These are phyloP conservation scores for Sebastiscus albofasciatus DNA, from an alignment of 2,797 vertebrate genomes.

Conservation along the genomic window DNA sequence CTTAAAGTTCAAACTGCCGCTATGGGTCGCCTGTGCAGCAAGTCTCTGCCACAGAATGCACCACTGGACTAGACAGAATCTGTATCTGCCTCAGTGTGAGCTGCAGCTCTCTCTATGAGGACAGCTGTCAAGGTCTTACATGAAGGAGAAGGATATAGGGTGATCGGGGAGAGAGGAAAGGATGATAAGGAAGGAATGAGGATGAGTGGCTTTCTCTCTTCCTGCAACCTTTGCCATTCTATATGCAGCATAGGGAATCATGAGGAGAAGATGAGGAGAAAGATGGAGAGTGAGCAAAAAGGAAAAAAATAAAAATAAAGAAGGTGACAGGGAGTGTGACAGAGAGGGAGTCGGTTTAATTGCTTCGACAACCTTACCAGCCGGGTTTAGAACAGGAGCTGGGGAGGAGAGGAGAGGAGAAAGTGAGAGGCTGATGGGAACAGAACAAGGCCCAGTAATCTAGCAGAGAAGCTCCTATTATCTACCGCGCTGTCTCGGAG, in stretches of 20 bases:
- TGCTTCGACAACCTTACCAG: constrained; percentile 43
- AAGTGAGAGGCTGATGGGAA: constrained; percentile 27
- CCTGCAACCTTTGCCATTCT: constrained; percentile 11
- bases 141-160: constrained; percentile 1
- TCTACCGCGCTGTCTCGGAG: constrained; percentile 50
- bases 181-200: constrained; percentile 17
- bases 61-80: constrained; percentile 11
- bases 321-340: constrained; percentile 20
- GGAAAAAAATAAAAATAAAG: constrained; percentile 36
- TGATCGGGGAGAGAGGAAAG: constrained; percentile 3
- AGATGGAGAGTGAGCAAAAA: not conserved
- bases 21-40: not conserved
- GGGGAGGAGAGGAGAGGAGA: not conserved
- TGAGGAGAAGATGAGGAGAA: not conserved
- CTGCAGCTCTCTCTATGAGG: constrained; percentile 21
- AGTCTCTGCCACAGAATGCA: constrained; percentile 1
- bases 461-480: constrained; percentile 63
- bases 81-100: constrained; percentile 25
- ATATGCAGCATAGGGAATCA: not conserved
- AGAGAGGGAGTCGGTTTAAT: constrained; percentile 42
- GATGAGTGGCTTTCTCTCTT: constrained; percentile 22
- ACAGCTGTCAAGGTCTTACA: constrained; percentile 41
- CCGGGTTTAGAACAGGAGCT: constrained; percentile 30
- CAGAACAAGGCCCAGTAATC: constrained; percentile 52
- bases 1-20: no score